Conservation (phyloP, 2,888 invertebrate species). For the Toxonevra muliebris region DNA sequence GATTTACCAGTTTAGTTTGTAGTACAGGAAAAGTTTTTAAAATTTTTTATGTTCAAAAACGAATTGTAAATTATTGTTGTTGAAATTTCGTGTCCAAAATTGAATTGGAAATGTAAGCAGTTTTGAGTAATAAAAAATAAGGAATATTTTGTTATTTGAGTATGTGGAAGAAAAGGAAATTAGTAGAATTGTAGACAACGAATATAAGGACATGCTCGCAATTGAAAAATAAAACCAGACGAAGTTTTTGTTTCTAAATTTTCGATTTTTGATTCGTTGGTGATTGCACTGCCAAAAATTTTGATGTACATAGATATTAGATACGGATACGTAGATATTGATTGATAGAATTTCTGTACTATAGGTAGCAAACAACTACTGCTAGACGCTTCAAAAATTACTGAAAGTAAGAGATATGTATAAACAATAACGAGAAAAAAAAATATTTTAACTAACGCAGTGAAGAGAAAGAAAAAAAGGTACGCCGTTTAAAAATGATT, state of each 20-base stretch:
- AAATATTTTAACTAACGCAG: not conserved
- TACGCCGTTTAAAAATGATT: constrained; percentile 15
- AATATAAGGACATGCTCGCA: constrained; percentile 61
- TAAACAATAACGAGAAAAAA: not conserved
- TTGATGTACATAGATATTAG: no score
- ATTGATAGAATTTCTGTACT: no score
- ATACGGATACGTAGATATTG: no score
- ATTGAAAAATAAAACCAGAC: constrained; percentile 65
- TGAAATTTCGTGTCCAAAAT: constrained; percentile 29
- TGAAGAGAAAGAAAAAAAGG: constrained; percentile 15
- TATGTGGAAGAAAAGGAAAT: constrained; percentile 7
- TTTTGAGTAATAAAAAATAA: constrained; percentile 2
- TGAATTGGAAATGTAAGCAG: not conserved
- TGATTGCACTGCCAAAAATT: no score
- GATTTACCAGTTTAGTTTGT: constrained; percentile 17
- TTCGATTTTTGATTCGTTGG: no score
- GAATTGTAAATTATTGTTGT: constrained; percentile 17
- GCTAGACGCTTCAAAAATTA: not conserved
- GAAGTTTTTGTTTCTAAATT: constrained; percentile 38
- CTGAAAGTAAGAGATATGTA: not conserved
- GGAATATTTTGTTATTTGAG: constrained; percentile 20
- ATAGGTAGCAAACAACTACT: no score
- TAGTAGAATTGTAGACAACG: constrained; percentile 6
- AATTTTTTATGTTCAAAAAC: constrained; percentile 25
- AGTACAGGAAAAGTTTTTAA: constrained; percentile 1